A percentile compares a stretch with the other conserved stretches of the same genome.
These are phyloP conservation scores for Dicrurus megarhynchus DNA, from an alignment of 2,113 vertebrate genomes.

Conservation along the genomic window DNA sequence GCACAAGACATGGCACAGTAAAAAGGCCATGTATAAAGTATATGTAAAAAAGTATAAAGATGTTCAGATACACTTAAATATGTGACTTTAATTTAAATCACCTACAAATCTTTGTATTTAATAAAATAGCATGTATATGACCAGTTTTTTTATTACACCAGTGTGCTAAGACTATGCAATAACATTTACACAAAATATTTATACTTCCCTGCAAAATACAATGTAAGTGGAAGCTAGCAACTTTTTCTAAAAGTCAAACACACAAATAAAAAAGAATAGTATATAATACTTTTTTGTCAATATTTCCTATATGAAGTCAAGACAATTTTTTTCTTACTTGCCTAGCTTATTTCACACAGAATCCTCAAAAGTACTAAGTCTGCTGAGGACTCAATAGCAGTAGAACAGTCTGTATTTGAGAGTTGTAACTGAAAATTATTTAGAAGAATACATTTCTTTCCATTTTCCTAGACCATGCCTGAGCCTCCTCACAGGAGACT, in stretches of 20 bases:
- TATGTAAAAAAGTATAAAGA: not conserved
- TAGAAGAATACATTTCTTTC: not conserved
- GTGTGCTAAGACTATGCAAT: not conserved
- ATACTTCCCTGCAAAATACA: not conserved
- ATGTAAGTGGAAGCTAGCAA: not conserved
- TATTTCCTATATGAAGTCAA: not conserved
- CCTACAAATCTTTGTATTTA: not conserved
- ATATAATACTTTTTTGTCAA: not conserved
- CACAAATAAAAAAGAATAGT: too few relatives aligned
- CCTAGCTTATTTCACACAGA: not conserved
- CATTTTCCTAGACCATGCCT: not conserved
- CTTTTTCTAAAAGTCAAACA: not conserved
- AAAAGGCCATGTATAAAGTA: not conserved
- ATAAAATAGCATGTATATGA: not conserved
- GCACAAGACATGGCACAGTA: not conserved
- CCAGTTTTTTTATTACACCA: not conserved
- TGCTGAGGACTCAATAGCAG: not conserved
- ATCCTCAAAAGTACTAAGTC: not conserved
- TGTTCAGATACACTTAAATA: not conserved
- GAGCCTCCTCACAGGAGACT: not conserved
- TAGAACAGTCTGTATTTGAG: not conserved
- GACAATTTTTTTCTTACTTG: not conserved
- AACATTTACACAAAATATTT: not conserved
- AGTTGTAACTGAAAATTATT: not conserved
- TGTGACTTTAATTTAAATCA: not conserved